Evolutionary conservation across 1,140 invertebrate genomes (phyloP).

Genomic region (Mamestra configurata): DNA sequence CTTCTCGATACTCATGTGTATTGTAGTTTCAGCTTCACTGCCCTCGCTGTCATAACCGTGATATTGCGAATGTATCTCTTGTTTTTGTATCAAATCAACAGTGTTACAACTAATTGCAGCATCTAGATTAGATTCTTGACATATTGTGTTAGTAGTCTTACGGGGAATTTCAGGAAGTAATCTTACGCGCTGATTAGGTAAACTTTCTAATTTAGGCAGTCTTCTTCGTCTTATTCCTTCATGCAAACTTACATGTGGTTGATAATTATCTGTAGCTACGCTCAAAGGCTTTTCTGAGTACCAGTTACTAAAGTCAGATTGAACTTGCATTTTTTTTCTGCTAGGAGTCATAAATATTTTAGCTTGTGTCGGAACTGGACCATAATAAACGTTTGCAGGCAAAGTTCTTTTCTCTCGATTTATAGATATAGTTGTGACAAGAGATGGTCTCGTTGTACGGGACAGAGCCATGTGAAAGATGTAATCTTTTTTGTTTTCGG

Average conservation of each 20-base stretch:
- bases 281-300: neutral
- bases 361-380: neutral
- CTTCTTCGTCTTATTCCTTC: constrained; percentile 43
- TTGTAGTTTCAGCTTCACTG: constrained; percentile 82
- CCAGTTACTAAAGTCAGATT: constrained; percentile 2
- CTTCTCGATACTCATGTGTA: constrained; percentile 73
- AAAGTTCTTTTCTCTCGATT: constrained; percentile 45
- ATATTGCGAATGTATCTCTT: constrained; percentile 63
- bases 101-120: constrained; percentile 3
- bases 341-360: constrained; percentile 20
- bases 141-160: neutral
- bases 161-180: constrained; percentile 58
- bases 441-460: constrained; percentile 36
- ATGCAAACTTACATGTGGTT: neutral
- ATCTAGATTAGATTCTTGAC: constrained; percentile 15
- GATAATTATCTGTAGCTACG: neutral
- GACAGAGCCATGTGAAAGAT: constrained; percentile 63
- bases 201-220: constrained; percentile 55
- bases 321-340: constrained; percentile 43
- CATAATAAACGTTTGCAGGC: constrained; percentile 45
- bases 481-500: constrained; percentile 67
- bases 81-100: constrained; percentile 50
- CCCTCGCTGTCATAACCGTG: constrained; percentile 84
- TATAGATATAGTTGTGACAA: constrained; percentile 6
- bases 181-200: constrained; percentile 38